Evolutionary conservation across 2,797 vertebrate species (phyloP).

Genomic region (Sphenopsis melanotis): DNA sequence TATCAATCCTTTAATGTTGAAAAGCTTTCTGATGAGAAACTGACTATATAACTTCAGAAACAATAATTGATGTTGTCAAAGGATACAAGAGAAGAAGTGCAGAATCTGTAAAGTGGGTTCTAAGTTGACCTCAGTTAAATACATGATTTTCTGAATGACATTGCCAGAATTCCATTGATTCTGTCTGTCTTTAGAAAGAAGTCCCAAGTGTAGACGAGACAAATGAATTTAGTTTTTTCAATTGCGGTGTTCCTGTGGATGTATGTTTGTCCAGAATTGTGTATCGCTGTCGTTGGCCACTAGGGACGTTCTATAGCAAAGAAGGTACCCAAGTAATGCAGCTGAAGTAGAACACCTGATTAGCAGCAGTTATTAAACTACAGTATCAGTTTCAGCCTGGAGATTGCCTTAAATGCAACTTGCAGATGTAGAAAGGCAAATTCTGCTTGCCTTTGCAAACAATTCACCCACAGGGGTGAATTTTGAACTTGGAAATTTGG

Average conservation of each 20-base stretch:
- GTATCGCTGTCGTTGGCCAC: not conserved
- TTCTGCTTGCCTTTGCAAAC: not conserved
- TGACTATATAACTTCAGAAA: not conserved
- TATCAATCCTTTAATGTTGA: not conserved
- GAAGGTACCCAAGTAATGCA: not conserved
- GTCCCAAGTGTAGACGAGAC: not conserved
- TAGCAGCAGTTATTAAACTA: not conserved
- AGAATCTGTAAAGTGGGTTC: not conserved
- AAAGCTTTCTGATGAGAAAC: not conserved
- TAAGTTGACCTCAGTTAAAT: not conserved
- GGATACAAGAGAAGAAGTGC: not conserved
- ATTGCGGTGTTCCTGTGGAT: not conserved
- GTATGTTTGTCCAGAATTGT: not conserved
- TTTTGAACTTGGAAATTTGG: not conserved
- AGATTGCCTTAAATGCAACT: not conserved
- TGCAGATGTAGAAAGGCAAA: not conserved
- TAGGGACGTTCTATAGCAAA: not conserved
- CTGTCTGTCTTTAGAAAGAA: not conserved
- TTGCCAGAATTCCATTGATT: not conserved
- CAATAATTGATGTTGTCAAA: not conserved
- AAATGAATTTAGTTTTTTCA: not conserved
- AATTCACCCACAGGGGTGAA: not conserved
- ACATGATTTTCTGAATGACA: not conserved
- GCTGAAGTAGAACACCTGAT: not conserved
- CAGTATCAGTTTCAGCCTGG: not conserved